Evolutionary conservation across 2,113 vertebrate species (phyloP), one percentile per base, ranked within the genome.

Genomic region (Motacilla alba): DNA sequence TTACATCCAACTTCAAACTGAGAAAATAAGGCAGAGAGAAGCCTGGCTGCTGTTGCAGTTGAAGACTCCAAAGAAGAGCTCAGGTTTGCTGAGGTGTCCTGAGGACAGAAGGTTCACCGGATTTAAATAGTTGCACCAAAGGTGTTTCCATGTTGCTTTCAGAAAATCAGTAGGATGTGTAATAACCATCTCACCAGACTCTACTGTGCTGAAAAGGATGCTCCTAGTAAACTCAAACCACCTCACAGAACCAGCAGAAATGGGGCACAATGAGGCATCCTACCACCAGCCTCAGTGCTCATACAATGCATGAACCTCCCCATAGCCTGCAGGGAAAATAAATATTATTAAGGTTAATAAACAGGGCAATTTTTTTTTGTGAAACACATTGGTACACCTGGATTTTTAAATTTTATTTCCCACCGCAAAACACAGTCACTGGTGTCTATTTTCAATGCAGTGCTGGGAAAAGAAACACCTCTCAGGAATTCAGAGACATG

Each of bases 281-380:
- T 50, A 31, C 41, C 4, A 16, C 22, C 30, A 17, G 31, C 14
- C 50, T 49, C 6, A 8, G 12, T 6, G 53, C 31, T 47, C 44
- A 39, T 18, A 5, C 9, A 7, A 10, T 1, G 6, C 16, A 0
- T 6, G 10, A 50, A 26, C 35, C 14, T 74, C 37, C 10, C 26
- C 55, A 1, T 1, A 2, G 15, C 56, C 56, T 70, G 27, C 5
- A 39, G 35, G 27, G 31, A 60, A 60, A 50, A 31, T 0, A 43
- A 33, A 20, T 56, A 30, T 31, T 28, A 23, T 28, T n/a, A 39
- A 39, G 21, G 15, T 20, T 24, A 73, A 47, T 5, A 3, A 68
- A 26, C 23, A 15, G 5, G 14, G 18, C 30, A 12, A 5, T 33
- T 27, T 17, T 2, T 2, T 30, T 66, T 41, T 10, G 13, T 52